phyloP scores from a whole-genome alignment of 1,140 invertebrate species.

The Chlorops oryzae region DNA sequence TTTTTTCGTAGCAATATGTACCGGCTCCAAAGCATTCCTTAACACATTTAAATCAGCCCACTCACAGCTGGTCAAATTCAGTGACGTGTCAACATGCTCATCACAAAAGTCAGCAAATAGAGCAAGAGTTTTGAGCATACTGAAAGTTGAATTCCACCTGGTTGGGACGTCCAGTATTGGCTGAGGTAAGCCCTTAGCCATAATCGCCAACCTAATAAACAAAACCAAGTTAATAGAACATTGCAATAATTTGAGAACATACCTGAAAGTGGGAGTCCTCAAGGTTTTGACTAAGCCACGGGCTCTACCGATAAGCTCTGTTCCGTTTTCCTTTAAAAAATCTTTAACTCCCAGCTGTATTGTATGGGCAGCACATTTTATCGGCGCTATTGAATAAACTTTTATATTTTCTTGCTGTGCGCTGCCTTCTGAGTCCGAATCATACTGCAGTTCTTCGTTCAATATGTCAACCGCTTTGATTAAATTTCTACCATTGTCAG shows the following conservation, averaged over 20 bases:
- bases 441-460: background rate
- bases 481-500: too few species aligned
- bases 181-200: too few species aligned
- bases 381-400: constrained; percentile 6
- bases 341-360: constrained; percentile 10
- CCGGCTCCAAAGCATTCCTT: constrained; percentile 6
- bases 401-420: background rate
- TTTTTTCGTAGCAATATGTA: constrained; percentile 8
- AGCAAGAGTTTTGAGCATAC: background rate
- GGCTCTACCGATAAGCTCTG: constrained; percentile 1
- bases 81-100: background rate
- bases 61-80: background rate
- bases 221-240: background rate
- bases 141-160: too few species aligned
- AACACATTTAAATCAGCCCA: constrained; percentile 5
- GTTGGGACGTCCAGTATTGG: too few species aligned
- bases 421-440: background rate
- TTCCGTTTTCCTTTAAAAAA: constrained; percentile 4
- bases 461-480: background rate
- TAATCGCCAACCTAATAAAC: too few species aligned
- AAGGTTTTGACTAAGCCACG: constrained; percentile 10
- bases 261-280: constrained; percentile 7
- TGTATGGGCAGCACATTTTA: constrained; percentile 11
- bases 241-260: background rate
- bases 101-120: constrained; percentile 3